Evolutionary conservation across 2,797 vertebrate genomes (phyloP).

Genomic region (Galago senegalensis): DNA sequence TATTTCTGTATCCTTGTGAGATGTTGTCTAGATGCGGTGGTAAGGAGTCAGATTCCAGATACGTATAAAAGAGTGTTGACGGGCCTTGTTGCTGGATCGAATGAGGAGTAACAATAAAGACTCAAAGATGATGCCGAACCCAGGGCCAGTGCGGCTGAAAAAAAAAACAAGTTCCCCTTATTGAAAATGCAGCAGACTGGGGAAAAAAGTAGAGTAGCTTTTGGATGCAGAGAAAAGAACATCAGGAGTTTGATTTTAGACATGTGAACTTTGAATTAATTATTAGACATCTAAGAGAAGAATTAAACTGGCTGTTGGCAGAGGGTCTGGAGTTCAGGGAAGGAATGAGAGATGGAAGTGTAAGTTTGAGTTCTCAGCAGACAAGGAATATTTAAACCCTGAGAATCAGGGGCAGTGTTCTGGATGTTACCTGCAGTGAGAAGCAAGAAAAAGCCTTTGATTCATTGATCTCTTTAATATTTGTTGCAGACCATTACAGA

Average conservation of each 20-base stretch:
- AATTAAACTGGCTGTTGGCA: background rate
- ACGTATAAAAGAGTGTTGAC: background rate
- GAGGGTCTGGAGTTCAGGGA: background rate
- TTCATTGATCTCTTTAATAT: background rate
- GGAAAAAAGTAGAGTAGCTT: background rate
- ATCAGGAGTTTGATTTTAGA: background rate
- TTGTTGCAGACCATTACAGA: background rate
- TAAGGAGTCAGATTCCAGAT: background rate
- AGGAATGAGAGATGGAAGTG: background rate
- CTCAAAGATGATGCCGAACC: background rate
- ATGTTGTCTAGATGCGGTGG: background rate
- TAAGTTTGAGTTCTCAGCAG: background rate
- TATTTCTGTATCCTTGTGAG: background rate
- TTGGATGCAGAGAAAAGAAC: background rate
- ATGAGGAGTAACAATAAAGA: background rate
- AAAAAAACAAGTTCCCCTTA: background rate
- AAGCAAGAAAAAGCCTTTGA: background rate
- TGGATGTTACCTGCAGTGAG: background rate
- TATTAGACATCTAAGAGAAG: background rate
- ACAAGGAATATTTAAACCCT: background rate
- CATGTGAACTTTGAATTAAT: background rate
- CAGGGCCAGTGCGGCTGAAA: background rate
- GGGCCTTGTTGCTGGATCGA: background rate
- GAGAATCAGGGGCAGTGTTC: background rate
- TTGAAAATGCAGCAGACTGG: background rate